These are phyloP conservation scores for Stratiomys singularior DNA, from an alignment of 2,888 invertebrate species.

Conservation along the genomic window DNA sequence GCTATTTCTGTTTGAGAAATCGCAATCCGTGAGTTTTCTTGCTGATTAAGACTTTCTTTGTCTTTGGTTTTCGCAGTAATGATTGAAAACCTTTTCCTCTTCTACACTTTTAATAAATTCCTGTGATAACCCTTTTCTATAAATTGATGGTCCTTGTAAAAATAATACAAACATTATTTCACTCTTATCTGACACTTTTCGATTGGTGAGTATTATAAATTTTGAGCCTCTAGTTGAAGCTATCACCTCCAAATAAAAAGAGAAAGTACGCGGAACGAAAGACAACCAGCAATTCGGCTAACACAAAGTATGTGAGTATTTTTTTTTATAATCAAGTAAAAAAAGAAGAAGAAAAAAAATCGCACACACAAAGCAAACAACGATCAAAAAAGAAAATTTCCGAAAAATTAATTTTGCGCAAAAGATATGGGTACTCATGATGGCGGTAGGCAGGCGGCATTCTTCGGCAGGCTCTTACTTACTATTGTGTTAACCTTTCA, in stretches of 20 bases:
- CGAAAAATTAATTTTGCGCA: background rate
- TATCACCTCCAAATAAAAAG: slow-evolving; percentile 2
- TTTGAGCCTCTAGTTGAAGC: background rate
- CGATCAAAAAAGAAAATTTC: too few species aligned
- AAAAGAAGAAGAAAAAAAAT: background rate
- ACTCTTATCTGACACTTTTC: background rate
- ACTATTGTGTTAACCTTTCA: background rate
- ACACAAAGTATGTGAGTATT: background rate
- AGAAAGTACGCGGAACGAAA: slow-evolving; percentile 12
- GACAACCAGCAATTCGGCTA: background rate
- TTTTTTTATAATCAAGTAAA: background rate
- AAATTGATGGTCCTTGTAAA: too few species aligned
- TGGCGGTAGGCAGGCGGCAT: background rate
- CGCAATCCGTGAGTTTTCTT: too few species aligned
- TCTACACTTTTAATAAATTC: too few species aligned
- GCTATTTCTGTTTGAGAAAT: too few species aligned
- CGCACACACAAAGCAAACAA: too few species aligned
- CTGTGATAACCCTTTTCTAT: too few species aligned
- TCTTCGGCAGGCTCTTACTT: background rate
- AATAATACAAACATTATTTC: background rate
- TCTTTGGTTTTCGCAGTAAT: too few species aligned
- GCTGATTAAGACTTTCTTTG: too few species aligned
- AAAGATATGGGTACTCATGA: background rate
- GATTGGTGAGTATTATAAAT: too few species aligned
- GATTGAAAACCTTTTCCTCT: too few species aligned